These are phyloP conservation scores for Magallana angulata DNA, from an alignment of 1,140 invertebrate species.

Conservation along the genomic window DNA sequence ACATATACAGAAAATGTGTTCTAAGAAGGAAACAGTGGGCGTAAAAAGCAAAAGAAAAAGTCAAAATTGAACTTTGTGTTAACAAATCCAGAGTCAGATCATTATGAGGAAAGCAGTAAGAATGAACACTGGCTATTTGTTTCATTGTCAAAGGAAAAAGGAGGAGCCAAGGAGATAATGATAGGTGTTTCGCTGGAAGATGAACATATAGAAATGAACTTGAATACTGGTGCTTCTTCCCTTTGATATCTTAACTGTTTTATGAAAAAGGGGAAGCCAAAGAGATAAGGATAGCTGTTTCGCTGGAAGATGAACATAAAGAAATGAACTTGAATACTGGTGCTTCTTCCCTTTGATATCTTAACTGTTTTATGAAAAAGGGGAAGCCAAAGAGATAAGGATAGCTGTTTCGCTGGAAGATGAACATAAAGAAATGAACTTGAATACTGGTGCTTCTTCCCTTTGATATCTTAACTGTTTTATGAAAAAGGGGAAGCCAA, in stretches of 20 bases:
- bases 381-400: constrained; percentile 35
- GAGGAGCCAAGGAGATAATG: constrained; percentile 38
- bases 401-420: neutral
- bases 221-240: neutral
- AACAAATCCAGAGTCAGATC: too few species aligned
- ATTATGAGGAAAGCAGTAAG: constrained; percentile 69
- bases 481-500: neutral
- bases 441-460: neutral
- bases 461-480: neutral
- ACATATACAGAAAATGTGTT: constrained; percentile 38
- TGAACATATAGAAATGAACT: neutral
- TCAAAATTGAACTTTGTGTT: constrained; percentile 11
- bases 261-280: constrained; percentile 36
- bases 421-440: neutral
- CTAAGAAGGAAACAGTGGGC: neutral
- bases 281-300: neutral
- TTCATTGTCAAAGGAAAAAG: neutral
- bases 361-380: neutral
- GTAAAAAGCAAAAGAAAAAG: neutral
- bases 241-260: neutral
- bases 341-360: neutral
- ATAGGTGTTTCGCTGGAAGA: neutral
- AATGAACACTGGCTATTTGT: constrained; percentile 67
- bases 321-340: neutral
- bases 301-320: constrained; percentile 1